A percentile compares a stretch with the other conserved stretches of the same genome.
Conservation (phyloP, 2,113 vertebrate species). For the Tinamus guttatus region DNA sequence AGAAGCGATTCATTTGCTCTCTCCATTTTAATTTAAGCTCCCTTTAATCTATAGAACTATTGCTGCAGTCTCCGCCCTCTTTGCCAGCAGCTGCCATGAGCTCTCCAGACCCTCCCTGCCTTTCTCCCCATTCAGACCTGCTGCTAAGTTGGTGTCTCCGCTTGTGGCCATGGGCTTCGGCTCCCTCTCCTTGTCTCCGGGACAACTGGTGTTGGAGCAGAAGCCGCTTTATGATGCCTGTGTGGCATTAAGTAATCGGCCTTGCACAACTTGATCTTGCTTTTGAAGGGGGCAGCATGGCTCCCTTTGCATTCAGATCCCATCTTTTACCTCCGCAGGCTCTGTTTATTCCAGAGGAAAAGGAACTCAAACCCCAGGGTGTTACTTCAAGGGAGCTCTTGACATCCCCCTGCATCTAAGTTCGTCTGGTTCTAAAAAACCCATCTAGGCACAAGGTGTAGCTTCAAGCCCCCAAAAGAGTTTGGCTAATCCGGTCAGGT, state of each 20-base stretch:
- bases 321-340: background rate
- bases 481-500: background rate
- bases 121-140: background rate
- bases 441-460: background rate
- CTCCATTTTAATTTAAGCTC: background rate
- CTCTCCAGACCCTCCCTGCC: background rate
- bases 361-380: background rate
- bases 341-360: background rate
- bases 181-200: background rate
- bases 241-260: background rate
- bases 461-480: background rate
- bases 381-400: background rate
- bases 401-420: background rate
- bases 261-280: background rate
- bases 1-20: background rate
- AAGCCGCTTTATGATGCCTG: background rate
- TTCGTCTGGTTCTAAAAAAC: background rate
- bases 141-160: background rate
- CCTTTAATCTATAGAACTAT: background rate
- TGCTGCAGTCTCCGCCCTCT: background rate
- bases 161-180: background rate
- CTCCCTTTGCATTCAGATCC: background rate
- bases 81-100: background rate
- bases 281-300: background rate
- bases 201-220: background rate